These are phyloP conservation scores for Trisateles emortualis DNA, from an alignment of 2,888 invertebrate species.

Conservation along the genomic window DNA sequence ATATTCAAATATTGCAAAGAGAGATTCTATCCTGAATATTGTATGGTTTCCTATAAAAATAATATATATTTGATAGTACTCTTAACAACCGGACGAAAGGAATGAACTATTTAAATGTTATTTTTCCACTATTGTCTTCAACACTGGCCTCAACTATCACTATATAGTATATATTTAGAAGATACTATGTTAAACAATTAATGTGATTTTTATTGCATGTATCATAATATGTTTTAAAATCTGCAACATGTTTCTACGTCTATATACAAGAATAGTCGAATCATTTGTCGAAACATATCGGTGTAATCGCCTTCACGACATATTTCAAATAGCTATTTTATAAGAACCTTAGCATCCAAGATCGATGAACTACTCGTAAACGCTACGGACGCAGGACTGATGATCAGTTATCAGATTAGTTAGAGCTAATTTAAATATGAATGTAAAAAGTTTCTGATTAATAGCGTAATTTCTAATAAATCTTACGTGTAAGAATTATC, in stretches of 20 bases:
- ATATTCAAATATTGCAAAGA: constrained; percentile 21
- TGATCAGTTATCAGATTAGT: no score
- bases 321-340: background rate
- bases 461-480: no score
- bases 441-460: no score
- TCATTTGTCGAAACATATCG: constrained; percentile 44
- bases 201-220: constrained; percentile 54
- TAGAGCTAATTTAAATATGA: no score
- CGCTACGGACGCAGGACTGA: no score
- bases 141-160: constrained; percentile 79
- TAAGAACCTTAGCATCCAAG: background rate
- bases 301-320: background rate
- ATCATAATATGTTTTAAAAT: constrained; percentile 48
- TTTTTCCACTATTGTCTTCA: constrained; percentile 61
- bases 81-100: constrained; percentile 36
- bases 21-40: constrained; percentile 24
- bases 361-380: background rate
- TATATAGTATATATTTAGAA: constrained; percentile 50
- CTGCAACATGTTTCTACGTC: constrained; percentile 38
- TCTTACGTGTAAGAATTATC: no score
- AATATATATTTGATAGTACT: constrained; percentile 39
- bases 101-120: constrained; percentile 38
- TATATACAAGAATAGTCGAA: constrained; percentile 52
- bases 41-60: constrained; percentile 43
- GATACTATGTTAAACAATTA: constrained; percentile 51